Base-by-base conservation (phyloP, 2,113 vertebrate species). In the Plecturocebus donacophilus region DNA sequence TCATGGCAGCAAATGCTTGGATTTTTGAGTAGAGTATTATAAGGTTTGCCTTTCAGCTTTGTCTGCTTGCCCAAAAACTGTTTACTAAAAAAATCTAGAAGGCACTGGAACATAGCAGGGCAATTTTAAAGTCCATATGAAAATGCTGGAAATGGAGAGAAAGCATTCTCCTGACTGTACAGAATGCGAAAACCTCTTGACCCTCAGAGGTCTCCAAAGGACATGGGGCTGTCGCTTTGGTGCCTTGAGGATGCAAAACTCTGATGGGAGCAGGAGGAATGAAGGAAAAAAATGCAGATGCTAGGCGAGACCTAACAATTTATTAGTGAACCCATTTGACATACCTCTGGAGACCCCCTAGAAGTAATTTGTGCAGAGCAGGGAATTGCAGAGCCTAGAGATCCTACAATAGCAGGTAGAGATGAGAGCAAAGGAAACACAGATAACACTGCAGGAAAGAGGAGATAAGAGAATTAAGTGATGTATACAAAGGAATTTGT, bases 1-100 rank as follows among this genome's bases (percentile, higher is more conserved):
- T 96, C 90, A 90, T 25, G 30, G 75, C 0, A 10, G 6, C 89
- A 20, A n/a, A 68, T 38, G 7, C 49, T 75, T 91, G 35, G 21
- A 27, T 66, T 93, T 83, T 68, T 11, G 8, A 94, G 76, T 45
- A 54, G 70, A 89, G 68, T 35, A 81, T 79, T 35, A 76, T 75
- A 87, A 95, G 90, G 92, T 90, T 61, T 76, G 83, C 77, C 93
- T 96, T 98, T 97, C 79, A 97, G 70, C 42, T 95, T 80, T 95
- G 80, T 92, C 76, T 96, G 64, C 49, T 76, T 0, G 2, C 14
- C 87, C 87, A 32, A 77, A 54, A 93, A 16, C 23, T 96, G 56
- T 96, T 96, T 94, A 87, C 92, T 68, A n/a, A 94, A 94, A 91
- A 70, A 73, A 76, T 81, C 70, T 47, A 84, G 80, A 84, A 81